These are phyloP conservation scores for Platycheirus rosarum DNA, from an alignment of 2,888 invertebrate species.

Conservation along the genomic window DNA sequence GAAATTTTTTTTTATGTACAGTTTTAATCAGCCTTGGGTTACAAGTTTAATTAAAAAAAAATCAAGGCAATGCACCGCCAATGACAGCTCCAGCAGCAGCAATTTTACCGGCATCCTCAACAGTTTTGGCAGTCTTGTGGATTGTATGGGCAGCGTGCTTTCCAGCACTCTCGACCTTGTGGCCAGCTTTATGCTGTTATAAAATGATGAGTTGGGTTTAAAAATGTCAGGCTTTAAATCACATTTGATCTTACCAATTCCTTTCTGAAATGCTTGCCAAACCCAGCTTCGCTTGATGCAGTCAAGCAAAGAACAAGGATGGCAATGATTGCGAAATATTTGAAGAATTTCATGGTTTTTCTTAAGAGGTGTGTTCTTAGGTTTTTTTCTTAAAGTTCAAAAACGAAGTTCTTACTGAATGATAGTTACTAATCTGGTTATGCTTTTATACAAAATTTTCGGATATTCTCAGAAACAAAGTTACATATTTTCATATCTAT, in stretches of 20 bases:
- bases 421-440: too few relatives aligned
- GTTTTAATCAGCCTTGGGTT: too few relatives aligned
- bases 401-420: too few relatives aligned
- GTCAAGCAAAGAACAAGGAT: slow-evolving; percentile 50
- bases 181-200: slow-evolving; percentile 38
- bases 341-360: slow-evolving; percentile 49
- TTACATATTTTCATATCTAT: too few relatives aligned
- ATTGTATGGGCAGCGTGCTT: slow-evolving; percentile 12
- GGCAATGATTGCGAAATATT: slow-evolving; percentile 27
- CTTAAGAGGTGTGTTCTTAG: too few relatives aligned
- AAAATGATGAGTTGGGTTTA: too few relatives aligned
- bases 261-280: slow-evolving; percentile 49
- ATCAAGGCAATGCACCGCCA: not conserved
- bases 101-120: slow-evolving; percentile 17
- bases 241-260: slow-evolving; percentile 34
- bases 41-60: too few relatives aligned
- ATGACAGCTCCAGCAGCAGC: slow-evolving; percentile 15
- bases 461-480: too few relatives aligned
- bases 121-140: slow-evolving; percentile 22
- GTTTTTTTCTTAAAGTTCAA: too few relatives aligned
- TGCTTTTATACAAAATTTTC: too few relatives aligned
- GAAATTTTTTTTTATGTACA: too few relatives aligned
- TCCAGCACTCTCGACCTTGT: slow-evolving; percentile 12
- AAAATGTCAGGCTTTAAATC: not conserved
- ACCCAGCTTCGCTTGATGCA: slow-evolving; percentile 55